Percentiles rank a stretch among this genome's conserved stretches.
phyloP scores from a whole-genome alignment of 2,888 invertebrate species.

The Tholera decimalis region DNA sequence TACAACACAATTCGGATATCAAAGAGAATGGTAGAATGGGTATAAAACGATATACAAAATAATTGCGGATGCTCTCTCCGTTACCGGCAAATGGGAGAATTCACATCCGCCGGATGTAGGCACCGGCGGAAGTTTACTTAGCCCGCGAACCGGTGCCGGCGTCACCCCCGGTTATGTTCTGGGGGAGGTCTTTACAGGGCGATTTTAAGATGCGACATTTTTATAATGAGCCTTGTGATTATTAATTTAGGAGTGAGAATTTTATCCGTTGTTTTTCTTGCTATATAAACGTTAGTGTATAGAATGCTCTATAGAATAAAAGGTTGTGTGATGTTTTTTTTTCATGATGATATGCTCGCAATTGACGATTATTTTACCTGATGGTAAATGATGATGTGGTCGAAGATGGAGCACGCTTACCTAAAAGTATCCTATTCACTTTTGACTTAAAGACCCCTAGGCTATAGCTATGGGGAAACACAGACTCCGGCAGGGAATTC shows the following conservation, averaged over 20 bases:
- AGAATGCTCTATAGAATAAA: no score
- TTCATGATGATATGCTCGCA: no score
- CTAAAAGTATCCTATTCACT: no score
- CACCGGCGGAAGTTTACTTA: slow-evolving; percentile 87
- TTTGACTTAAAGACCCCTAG: no score
- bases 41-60: slow-evolving; percentile 78
- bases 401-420: no score
- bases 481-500: no score
- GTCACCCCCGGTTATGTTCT: slow-evolving; percentile 73
- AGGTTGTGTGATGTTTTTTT: no score
- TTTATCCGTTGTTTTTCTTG: neutral
- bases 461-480: no score
- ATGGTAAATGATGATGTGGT: no score
- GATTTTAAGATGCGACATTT: slow-evolving; percentile 46
- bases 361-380: no score
- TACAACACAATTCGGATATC: slow-evolving; percentile 61
- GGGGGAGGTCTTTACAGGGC: slow-evolving; percentile 43
- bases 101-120: slow-evolving; percentile 81
- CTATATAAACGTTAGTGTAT: no score
- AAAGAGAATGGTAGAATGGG: slow-evolving; percentile 63
- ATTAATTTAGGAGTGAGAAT: neutral
- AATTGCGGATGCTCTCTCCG: slow-evolving; percentile 81
- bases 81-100: slow-evolving; percentile 82
- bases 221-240: slow-evolving; percentile 17
- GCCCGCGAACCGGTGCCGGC: slow-evolving; percentile 79